Evolutionary conservation across 37 sponge, comb jelly and placozoan species (phyloP).

Genomic region (Bolinopsis microptera): DNA sequence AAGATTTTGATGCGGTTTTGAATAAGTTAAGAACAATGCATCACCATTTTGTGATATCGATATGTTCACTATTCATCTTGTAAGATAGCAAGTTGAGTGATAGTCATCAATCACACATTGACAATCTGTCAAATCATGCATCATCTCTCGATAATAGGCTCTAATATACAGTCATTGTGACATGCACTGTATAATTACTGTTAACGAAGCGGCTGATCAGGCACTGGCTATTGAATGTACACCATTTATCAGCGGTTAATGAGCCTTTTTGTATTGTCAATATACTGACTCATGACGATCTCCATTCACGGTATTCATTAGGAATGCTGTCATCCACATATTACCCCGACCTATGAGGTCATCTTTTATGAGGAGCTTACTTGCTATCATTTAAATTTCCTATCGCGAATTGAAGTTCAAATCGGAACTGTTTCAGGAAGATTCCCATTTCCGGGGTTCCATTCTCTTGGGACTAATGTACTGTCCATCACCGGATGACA

Average conservation of each 20-base stretch:
- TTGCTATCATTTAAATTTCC: no score
- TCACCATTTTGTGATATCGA: no score
- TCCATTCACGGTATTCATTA: no score
- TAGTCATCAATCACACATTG: background rate
- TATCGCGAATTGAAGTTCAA: background rate
- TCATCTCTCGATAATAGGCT: background rate
- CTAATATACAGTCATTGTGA: background rate
- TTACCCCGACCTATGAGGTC: no score
- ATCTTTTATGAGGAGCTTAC: no score
- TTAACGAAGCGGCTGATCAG: background rate
- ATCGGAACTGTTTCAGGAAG: background rate
- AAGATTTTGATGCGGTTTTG: no score
- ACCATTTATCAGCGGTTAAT: no score
- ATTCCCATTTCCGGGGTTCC: conserved; percentile 64
- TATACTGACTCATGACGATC: background rate
- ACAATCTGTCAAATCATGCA: background rate
- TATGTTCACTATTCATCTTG: no score
- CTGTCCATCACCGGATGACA: conserved; percentile 57
- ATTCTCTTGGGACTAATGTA: conserved; percentile 43
- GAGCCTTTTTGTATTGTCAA: background rate
- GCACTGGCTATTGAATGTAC: background rate
- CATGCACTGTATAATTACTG: background rate
- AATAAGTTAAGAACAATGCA: no score
- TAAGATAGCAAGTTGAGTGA: background rate
- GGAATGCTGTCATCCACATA: no score